phyloP scores from a whole-genome alignment of 2,113 vertebrate genomes.

The Struthio camelus region DNA sequence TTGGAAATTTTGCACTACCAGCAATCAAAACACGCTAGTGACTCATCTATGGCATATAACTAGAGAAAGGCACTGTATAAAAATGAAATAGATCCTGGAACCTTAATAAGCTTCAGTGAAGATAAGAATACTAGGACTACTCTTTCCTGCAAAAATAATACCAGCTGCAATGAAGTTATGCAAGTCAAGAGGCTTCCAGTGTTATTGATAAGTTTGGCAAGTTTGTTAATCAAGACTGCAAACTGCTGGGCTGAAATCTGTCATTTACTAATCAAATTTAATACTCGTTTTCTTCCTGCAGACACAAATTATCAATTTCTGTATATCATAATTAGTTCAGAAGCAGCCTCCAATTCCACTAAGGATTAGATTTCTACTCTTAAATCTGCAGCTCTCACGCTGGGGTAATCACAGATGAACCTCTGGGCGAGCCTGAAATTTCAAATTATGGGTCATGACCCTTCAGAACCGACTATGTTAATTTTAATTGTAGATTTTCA shows the following conservation, averaged over 20 bases:
- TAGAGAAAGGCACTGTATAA: background rate
- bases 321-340: slow-evolving; percentile 30
- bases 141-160: background rate
- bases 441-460: background rate
- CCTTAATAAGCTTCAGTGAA: background rate
- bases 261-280: slow-evolving; percentile 71
- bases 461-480: background rate
- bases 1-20: slow-evolving; percentile 13
- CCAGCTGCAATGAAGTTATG: background rate
- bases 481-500: background rate
- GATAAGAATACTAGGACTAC: background rate
- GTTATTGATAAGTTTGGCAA: slow-evolving; percentile 51
- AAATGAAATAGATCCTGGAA: background rate
- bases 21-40: slow-evolving; percentile 31
- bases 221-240: slow-evolving; percentile 69
- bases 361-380: slow-evolving; percentile 25
- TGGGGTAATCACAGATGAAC: background rate
- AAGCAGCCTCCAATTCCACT: slow-evolving; percentile 40
- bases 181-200: background rate
- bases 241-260: slow-evolving; percentile 70
- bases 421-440: background rate
- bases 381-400: slow-evolving; percentile 24
- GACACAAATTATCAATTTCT: slow-evolving; percentile 69
- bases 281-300: slow-evolving; percentile 64
- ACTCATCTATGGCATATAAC: background rate